phyloP scores from a whole-genome alignment of 2,113 vertebrate genomes.

The Onychorhynchus coronatus region DNA sequence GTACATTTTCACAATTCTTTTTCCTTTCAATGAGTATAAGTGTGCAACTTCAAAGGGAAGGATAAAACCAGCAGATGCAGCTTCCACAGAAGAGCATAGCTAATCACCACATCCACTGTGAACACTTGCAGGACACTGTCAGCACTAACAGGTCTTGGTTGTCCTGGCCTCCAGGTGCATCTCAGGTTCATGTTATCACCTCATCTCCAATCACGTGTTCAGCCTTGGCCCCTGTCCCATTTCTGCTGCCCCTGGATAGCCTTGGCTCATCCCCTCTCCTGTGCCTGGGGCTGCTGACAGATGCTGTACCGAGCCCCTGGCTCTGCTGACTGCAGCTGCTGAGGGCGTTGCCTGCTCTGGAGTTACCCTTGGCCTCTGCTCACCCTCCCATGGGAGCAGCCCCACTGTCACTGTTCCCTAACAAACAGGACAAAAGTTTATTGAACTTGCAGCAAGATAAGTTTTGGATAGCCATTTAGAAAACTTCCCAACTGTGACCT shows the following conservation, averaged over 20 bases:
- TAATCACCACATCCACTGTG: not conserved
- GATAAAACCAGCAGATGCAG: not conserved
- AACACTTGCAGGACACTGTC: not conserved
- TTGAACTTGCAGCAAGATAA: not conserved
- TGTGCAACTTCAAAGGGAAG: not conserved
- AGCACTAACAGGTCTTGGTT: not conserved
- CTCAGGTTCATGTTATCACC: not conserved
- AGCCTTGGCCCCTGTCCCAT: not conserved
- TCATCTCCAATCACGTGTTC: not conserved
- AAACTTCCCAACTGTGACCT: not conserved
- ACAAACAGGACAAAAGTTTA: not conserved
- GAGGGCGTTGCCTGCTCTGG: not conserved
- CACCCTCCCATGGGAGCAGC: not conserved
- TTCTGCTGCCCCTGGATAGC: not conserved
- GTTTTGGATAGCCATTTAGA: not conserved
- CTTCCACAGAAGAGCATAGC: not conserved
- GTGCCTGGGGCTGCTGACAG: not conserved
- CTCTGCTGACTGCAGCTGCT: not conserved
- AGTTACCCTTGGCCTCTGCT: not conserved
- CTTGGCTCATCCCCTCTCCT: not conserved
- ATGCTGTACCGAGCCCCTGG: not conserved
- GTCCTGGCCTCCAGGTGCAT: not conserved
- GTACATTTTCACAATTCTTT: not conserved
- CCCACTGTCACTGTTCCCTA: not conserved
- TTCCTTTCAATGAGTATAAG: not conserved